Conservation (phyloP, 1,140 invertebrate genomes). For the Steinernema feltiae region DNA sequence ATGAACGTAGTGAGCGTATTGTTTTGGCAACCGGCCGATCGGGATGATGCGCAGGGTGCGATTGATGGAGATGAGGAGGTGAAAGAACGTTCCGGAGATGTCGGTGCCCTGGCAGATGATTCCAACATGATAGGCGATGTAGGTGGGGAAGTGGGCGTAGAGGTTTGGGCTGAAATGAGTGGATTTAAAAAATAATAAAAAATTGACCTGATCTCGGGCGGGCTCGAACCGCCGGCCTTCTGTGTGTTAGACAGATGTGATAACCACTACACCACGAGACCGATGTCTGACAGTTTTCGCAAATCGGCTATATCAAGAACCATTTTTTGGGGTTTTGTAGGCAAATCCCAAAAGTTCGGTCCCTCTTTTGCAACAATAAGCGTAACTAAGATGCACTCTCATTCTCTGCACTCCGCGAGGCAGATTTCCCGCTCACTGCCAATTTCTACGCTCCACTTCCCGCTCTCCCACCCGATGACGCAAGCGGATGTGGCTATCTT, state of each 20-base stretch:
- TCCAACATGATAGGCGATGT: neutral
- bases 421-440: no score
- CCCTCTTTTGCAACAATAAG: no score
- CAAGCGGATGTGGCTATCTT: no score
- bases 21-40: neutral
- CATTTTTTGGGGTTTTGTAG: neutral
- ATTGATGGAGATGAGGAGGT: neutral
- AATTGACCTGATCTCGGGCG: slow-evolving; percentile 39
- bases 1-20: neutral
- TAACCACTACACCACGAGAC: slow-evolving; percentile 30
- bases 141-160: neutral
- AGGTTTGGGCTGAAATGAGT: neutral
- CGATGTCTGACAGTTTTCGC: no score
- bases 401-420: no score
- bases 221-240: slow-evolving; percentile 38
- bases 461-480: no score
- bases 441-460: no score
- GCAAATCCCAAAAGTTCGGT: no score
- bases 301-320: no score
- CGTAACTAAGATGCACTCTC: no score
- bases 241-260: slow-evolving; percentile 37
- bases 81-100: neutral
- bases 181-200: no score
- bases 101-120: neutral
- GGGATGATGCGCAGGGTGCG: neutral